Conservation (phyloP, 2,797 vertebrate genomes). For the Rhinogobio ventralis region DNA sequence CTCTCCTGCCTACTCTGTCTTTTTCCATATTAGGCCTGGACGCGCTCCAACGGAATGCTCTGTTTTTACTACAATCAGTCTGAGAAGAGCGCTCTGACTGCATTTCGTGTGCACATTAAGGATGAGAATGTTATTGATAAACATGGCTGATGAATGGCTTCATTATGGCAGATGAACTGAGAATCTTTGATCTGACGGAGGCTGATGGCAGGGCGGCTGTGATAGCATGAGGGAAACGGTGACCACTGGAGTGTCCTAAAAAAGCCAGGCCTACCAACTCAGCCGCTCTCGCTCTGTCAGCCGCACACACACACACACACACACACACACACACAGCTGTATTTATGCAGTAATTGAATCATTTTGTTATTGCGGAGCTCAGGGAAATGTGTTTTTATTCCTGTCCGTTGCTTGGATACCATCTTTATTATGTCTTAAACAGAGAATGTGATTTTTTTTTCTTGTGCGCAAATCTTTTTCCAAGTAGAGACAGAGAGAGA, state of each 20-base stretch:
- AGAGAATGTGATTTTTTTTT: slow-evolving; percentile 58
- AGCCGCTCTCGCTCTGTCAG: slow-evolving; percentile 20
- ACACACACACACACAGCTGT: slow-evolving; percentile 46
- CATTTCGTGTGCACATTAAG: slow-evolving; percentile 45
- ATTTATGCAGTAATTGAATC: slow-evolving; percentile 66
- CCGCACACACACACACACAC: slow-evolving; percentile 45
- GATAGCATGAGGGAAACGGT: slow-evolving; percentile 22
- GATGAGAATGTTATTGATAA: slow-evolving; percentile 53
- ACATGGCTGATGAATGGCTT: slow-evolving; percentile 51
- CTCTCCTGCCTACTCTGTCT: slow-evolving; percentile 20
- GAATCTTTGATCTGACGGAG: slow-evolving; percentile 48
- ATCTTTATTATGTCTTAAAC: slow-evolving; percentile 66
- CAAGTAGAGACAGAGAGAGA: slow-evolving; percentile 14
- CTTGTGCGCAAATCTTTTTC: slow-evolving; percentile 54
- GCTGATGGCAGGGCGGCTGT: slow-evolving; percentile 21
- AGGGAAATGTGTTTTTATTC: slow-evolving; percentile 67
- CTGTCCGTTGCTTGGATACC: slow-evolving; percentile 62
- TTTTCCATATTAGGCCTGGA: slow-evolving; percentile 60
- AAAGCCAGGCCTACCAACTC: slow-evolving; percentile 45
- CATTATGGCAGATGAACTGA: slow-evolving; percentile 33
- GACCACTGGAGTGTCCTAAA: slow-evolving; percentile 45
- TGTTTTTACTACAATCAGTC: slow-evolving; percentile 55
- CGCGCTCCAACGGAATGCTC: slow-evolving; percentile 48
- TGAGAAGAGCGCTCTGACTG: slow-evolving; percentile 44
- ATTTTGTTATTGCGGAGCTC: slow-evolving; percentile 65